Evolutionary conservation across 1,140 invertebrate species (phyloP), one percentile per base, ranked within the genome.

Genomic region (Leptoteleia sp.): DNA sequence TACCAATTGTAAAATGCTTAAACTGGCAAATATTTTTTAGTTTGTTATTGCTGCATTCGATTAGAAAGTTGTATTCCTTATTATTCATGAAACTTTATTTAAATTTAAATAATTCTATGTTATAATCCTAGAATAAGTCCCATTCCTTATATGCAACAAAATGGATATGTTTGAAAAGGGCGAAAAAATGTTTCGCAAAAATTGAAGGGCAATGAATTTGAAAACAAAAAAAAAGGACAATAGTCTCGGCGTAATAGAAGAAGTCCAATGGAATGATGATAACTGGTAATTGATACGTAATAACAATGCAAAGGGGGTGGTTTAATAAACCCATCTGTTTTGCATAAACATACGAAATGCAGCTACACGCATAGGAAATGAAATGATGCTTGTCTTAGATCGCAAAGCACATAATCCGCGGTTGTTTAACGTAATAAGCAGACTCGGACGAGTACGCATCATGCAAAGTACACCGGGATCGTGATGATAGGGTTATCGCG

Each of bases 401-500:
- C 52, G 61, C 54, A 54, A 76, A 70, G 50, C 64, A 61, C 64
- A 70, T 76, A 67, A 76, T 76, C 48, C 65, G 65, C 65, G 50
- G 65, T 75, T 75, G 54, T 67, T 67, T 75, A 65, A 75, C 45
- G 61, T 75, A 65, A 75, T 65, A 75, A 61, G 54, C 71, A 13
- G 54, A 75, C 15, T 48, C 33, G 12, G 22, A 19, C 33, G 25
- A 17, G 52, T 59, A 61, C 50, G 71, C 71, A 75, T 75, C 71
- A 59, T 75, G 61, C 61, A 75, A 75, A 75, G 45, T 61, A 67
- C 54, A 67, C 37, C 52, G 35, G 52, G 61, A 65, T 67, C 52
- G 62, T 64, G 76, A 78, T 78, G 76, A 78, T 65, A 62, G 76
- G 68, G 68, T 72, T 72, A 78, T 78, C 76, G 68, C 45, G 62